A percentile compares a stretch with the other conserved stretches of the same genome.
phyloP scores from a whole-genome alignment of 2,888 invertebrate genomes.

The Allolobophora icterica region DNA sequence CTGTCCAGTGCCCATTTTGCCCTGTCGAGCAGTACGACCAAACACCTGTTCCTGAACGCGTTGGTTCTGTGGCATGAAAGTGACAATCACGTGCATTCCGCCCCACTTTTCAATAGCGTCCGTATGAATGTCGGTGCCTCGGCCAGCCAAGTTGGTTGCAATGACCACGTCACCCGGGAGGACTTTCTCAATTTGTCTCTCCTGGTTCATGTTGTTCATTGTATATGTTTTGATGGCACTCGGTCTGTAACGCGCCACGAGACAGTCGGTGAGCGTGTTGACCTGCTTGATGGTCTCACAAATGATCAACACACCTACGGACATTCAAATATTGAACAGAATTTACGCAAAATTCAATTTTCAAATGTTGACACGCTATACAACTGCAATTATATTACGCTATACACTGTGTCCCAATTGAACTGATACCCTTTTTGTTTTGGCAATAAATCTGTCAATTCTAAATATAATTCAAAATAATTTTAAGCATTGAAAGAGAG shows the following conservation, averaged over 20 bases:
- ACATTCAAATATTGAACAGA: background rate
- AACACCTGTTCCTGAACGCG: too few relatives aligned
- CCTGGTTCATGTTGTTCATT: constrained; percentile 28
- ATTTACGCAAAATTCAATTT: too few relatives aligned
- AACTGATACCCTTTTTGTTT: too few relatives aligned
- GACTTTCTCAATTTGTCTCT: constrained; percentile 22
- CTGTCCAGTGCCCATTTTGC: too few relatives aligned
- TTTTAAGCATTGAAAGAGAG: background rate
- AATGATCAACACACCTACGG: constrained; percentile 20
- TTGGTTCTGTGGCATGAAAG: constrained; percentile 23
- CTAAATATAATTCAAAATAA: too few relatives aligned
- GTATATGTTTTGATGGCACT: too few relatives aligned
- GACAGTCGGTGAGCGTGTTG: background rate
- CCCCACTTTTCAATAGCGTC: constrained; percentile 13
- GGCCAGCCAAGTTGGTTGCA: constrained; percentile 24
- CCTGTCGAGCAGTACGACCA: too few relatives aligned
- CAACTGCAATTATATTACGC: too few relatives aligned
- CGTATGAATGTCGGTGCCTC: too few relatives aligned
- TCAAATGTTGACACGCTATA: too few relatives aligned
- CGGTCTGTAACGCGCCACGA: background rate
- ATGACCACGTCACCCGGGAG: background rate
- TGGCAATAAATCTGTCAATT: too few relatives aligned
- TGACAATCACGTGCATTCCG: constrained; percentile 23
- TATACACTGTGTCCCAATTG: too few relatives aligned
- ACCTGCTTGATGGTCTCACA: constrained; percentile 21